Evolutionary conservation across 2,797 vertebrate genomes (phyloP).

Genomic region (Sebastolobus alascanus): DNA sequence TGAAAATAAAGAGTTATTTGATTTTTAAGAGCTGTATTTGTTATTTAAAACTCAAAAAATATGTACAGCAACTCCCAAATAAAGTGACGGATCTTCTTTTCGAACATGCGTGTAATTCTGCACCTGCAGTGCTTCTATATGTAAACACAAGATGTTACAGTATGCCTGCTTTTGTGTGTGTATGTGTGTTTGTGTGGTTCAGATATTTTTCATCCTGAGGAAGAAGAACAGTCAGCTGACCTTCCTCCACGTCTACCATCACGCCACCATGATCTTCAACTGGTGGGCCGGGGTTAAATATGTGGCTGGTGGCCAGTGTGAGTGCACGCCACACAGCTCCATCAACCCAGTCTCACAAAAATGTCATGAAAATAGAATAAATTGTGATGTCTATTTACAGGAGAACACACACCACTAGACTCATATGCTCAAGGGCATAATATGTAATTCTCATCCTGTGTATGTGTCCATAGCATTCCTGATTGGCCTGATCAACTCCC

Average conservation of each 20-base stretch:
- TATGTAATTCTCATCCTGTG: background rate
- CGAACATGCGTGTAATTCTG: background rate
- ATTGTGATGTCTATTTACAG: background rate
- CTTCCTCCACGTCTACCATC: conserved; percentile 96
- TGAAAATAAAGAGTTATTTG: background rate
- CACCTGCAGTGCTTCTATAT: background rate
- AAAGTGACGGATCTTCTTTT: background rate
- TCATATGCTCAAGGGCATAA: too few species aligned
- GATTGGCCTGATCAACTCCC: conserved; percentile 83
- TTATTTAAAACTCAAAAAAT: background rate
- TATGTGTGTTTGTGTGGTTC: conserved; percentile 8
- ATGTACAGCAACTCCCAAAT: background rate
- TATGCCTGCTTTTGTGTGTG: background rate
- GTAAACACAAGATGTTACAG: background rate
- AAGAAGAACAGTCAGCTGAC: conserved; percentile 97
- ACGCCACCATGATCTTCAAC: conserved; percentile 96
- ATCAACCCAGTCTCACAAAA: background rate
- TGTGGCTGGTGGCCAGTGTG: conserved; percentile 95
- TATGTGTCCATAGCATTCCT: conserved; percentile 78
- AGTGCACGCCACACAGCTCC: conserved; percentile 60
- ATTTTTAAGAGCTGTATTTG: background rate
- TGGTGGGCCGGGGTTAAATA: conserved; percentile 98
- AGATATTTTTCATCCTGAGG: conserved; percentile 95
- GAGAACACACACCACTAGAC: background rate
- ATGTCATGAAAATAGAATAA: background rate